These are phyloP conservation scores for Abrostola triplasia DNA, from an alignment of 2,888 invertebrate genomes.

Conservation along the genomic window DNA sequence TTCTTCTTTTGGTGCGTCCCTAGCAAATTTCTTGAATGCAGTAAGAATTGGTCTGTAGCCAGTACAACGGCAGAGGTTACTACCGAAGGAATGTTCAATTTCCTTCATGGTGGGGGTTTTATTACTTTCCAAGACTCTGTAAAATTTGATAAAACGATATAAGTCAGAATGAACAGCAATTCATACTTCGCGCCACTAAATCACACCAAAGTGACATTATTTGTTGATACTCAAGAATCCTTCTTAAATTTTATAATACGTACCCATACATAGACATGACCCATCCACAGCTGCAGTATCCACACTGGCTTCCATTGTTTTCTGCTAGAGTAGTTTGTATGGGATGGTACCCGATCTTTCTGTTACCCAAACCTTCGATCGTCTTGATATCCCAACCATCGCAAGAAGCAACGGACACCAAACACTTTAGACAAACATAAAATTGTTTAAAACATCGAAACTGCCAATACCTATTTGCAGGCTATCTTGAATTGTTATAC, in stretches of 20 bases:
- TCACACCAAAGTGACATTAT: no score
- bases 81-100: slow-evolving; percentile 91
- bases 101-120: slow-evolving; percentile 87
- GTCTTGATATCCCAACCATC: slow-evolving; percentile 91
- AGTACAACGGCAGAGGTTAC: slow-evolving; percentile 93
- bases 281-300: slow-evolving; percentile 88
- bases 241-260: not conserved
- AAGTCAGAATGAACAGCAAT: no score
- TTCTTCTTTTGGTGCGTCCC: slow-evolving; percentile 71
- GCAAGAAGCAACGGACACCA: slow-evolving; percentile 84
- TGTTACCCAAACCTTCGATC: slow-evolving; percentile 91
- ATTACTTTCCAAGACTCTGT: slow-evolving; percentile 76
- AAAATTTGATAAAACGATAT: slow-evolving; percentile 6
- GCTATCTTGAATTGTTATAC: not conserved
- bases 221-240: not conserved
- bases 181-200: no score
- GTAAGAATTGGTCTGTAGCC: slow-evolving; percentile 90
- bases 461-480: no score
- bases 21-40: slow-evolving; percentile 89
- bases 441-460: no score
- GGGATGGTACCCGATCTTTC: slow-evolving; percentile 88
- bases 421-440: slow-evolving; percentile 71
- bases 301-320: slow-evolving; percentile 91
- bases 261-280: slow-evolving; percentile 76
- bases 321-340: slow-evolving; percentile 89